phyloP scores from a whole-genome alignment of 2,888 invertebrate genomes.

The Morinoia aosen region DNA sequence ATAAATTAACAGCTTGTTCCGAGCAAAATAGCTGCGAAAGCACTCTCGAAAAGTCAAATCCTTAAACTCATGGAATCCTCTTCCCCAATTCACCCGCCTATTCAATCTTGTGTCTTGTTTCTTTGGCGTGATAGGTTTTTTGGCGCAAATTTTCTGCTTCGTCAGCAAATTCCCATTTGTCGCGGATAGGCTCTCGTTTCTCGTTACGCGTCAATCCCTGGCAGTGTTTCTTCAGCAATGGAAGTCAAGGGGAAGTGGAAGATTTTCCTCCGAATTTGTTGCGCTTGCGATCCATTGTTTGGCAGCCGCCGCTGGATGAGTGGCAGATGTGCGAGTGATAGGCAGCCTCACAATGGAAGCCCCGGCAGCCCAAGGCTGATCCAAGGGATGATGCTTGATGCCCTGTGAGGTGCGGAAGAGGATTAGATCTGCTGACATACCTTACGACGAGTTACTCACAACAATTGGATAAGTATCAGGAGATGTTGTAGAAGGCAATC shows the following conservation, averaged over 20 bases:
- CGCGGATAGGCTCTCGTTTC: constrained; percentile 5
- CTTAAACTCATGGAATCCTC: not conserved
- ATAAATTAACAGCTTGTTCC: not conserved
- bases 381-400: not conserved
- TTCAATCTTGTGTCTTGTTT: constrained; percentile 21
- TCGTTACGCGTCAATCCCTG: constrained; percentile 40
- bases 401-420: not conserved
- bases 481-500: no score
- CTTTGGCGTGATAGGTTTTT: not conserved
- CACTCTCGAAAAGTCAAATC: not conserved
- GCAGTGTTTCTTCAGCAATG: constrained; percentile 36
- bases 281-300: constrained; percentile 31
- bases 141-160: not conserved
- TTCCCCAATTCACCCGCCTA: not conserved
- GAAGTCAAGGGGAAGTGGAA: constrained; percentile 29
- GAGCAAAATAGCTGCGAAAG: not conserved
- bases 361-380: not conserved
- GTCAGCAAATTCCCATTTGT: constrained; percentile 37
- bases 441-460: not conserved
- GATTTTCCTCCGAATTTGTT: constrained; percentile 35
- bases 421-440: not conserved
- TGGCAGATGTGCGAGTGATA: constrained; percentile 2
- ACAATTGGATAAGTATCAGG: not conserved
- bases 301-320: constrained; percentile 16
- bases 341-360: not conserved